Conservation (phyloP, 2,888 invertebrate species). For the Andrena chrysosceles region DNA sequence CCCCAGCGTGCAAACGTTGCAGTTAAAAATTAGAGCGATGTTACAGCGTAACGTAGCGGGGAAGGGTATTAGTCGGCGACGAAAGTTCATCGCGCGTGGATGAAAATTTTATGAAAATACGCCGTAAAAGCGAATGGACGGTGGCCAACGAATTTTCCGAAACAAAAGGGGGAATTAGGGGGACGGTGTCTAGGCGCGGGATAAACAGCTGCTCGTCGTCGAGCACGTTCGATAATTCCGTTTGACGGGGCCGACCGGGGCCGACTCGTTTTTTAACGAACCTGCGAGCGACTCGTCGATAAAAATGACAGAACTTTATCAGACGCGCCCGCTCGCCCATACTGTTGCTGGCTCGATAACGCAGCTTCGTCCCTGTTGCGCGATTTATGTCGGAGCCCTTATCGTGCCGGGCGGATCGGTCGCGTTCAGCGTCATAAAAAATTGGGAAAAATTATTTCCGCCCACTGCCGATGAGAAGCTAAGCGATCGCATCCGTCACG, state of each 20-base stretch:
- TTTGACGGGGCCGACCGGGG: slow-evolving; percentile 59
- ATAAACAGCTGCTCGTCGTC: slow-evolving; percentile 57
- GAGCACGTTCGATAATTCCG: slow-evolving; percentile 56
- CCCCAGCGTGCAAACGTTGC: neutral
- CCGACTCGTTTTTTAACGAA: slow-evolving; percentile 68
- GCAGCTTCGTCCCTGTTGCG: slow-evolving; percentile 55
- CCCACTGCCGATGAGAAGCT: slow-evolving; percentile 41
- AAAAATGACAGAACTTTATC: slow-evolving; percentile 75
- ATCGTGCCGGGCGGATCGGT: slow-evolving; percentile 59
- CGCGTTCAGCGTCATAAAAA: slow-evolving; percentile 59
- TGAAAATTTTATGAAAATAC: neutral
- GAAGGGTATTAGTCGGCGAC: neutral
- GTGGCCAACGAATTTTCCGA: neutral
- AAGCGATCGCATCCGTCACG: slow-evolving; percentile 49
- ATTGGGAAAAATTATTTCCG: slow-evolving; percentile 71
- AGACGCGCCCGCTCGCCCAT: slow-evolving; percentile 59
- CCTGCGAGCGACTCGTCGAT: slow-evolving; percentile 69
- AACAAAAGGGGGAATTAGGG: slow-evolving; percentile 6
- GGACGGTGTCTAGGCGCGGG: slow-evolving; percentile 26
- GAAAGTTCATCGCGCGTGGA: slow-evolving; percentile 1
- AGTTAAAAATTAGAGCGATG: slow-evolving; percentile 20
- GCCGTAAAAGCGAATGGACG: neutral
- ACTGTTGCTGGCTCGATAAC: slow-evolving; percentile 67
- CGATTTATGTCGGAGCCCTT: slow-evolving; percentile 69
- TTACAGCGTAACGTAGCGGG: neutral